Base-by-base conservation (phyloP, 2,888 invertebrate species). In the Phasia obesa region DNA sequence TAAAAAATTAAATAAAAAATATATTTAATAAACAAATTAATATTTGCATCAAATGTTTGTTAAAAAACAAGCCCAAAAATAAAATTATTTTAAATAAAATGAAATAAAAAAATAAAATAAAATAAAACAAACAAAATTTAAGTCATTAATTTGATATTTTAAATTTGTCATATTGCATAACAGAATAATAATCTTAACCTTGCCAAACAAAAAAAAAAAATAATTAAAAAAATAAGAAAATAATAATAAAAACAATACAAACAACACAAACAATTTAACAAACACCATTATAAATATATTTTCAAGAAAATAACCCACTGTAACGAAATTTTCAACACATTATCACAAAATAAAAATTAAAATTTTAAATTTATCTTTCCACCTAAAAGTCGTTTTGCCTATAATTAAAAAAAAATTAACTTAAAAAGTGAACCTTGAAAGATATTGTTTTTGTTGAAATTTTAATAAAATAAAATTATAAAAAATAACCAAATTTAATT, bases 401-500 rank as follows among this genome's bases (percentile, higher is more conserved):
- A 53, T 2, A 27, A 15, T 38, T 19, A 57, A n/a, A 38, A n/a
- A 53, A 49, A 49, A 3, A 25, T 2, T 42, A 4, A 42, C 4
- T 15, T 4, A 42, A 31, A 78, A 21, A 57, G 19, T 38, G 42
- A 38, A 42, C 4, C 38, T 42, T 11, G 38, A 2, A 65, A 62
- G 35, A 70, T 69, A 69, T 70, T 69, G 73, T 60, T 74, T 78
- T 74, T 59, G 67, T 80, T 80, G 60, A 74, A 23, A 44, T 67
- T 60, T 55, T 23, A 9, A 55, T 6, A 9, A 35, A 47, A 49
- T 21, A 62, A 53, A 38, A 47, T 42, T 19, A 38, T 42, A 60
- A 25, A 15, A 47, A 17, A 23, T 44, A 42, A 11, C 1, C 3
- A 27, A 11, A 35, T 19, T 25, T 15, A 7, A 69, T 17, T 51